Base-by-base conservation (phyloP, 2,797 vertebrate species). In the Garrulus glandarius region DNA sequence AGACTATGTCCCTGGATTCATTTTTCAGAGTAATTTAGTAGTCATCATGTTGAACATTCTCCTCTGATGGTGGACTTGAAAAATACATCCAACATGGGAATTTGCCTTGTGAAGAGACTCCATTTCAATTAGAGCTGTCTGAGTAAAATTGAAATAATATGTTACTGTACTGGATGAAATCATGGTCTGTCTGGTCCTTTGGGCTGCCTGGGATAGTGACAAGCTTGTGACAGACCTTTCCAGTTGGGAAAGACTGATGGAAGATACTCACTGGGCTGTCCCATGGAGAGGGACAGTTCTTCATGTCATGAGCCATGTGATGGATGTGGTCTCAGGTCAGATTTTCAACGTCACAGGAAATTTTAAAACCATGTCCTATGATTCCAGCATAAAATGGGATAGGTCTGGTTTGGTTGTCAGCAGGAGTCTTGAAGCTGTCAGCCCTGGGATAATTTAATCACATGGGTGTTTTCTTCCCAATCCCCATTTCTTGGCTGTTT, bases 1-100 rank as follows among this genome's bases (percentile, higher is more conserved):
- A 70, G 89, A n/a, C 64, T 67, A 26, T 63, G 61, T 95, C 50
- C 55, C 84, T 50, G 65, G 92, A 69, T 86, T 87, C 15, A 71
- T 96, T 94, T 95, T 76, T 61, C 82, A 81, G 85, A 39, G 49
- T 92, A 56, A 89, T 95, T 96, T 93, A 61, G 37, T 63, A 76
- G 59, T 68, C 50, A 46, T 92, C 39, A 32, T 72, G 77, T 63
- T 79, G 63, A 93, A 71, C 39, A 36, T 56, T 88, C 82, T 64
- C 72, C 47, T 95, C 84, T 88, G 89, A 91, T 89, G 65, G 82
- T 53, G 76, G 72, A 81, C 69, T 87, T 86, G 60, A 83, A 76
- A 92, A 89, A 91, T 18, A 27, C 26, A 78, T 21, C 84, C 78
- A 83, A 15, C 39, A 34, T 60, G 61, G 53, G 87, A 89, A 91